phyloP scores from a whole-genome alignment of 2,888 invertebrate genomes.

The Sinhomidia bicolor region DNA sequence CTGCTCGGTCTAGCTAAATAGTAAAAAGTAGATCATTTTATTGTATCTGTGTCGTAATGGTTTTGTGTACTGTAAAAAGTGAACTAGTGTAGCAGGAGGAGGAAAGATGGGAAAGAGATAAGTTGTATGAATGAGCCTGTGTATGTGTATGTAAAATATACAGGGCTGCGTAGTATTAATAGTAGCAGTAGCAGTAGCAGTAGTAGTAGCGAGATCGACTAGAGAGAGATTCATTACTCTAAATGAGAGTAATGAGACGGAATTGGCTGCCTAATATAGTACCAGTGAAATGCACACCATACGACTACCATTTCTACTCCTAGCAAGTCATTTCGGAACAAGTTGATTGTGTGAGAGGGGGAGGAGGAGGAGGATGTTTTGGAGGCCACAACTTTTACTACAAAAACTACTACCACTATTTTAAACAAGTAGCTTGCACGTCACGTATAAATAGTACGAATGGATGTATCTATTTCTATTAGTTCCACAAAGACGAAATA shows the following conservation, averaged over 20 bases:
- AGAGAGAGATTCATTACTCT: slow-evolving; percentile 75
- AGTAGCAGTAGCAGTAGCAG: too few species aligned
- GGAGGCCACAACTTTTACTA: not conserved
- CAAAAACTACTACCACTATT: not conserved
- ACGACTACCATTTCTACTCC: not conserved
- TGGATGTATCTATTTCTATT: slow-evolving; percentile 4
- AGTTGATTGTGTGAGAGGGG: slow-evolving; percentile 49
- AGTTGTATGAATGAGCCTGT: not conserved
- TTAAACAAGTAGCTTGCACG: not conserved
- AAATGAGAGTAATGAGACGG: slow-evolving; percentile 80
- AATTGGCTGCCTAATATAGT: slow-evolving; percentile 76
- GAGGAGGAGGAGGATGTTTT: slow-evolving; percentile 6
- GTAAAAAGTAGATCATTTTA: slow-evolving; percentile 41
- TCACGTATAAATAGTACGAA: not conserved
- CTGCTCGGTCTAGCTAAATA: slow-evolving; percentile 39
- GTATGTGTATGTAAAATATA: slow-evolving; percentile 30
- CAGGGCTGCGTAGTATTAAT: too few species aligned
- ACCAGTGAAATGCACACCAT: slow-evolving; percentile 51
- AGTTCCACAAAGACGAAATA: not conserved
- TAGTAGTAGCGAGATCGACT: slow-evolving; percentile 69
- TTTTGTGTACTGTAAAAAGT: not conserved
- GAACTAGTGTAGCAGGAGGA: too few species aligned
- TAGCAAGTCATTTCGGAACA: slow-evolving; percentile 39
- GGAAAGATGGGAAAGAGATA: slow-evolving; percentile 28
- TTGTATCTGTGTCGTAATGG: slow-evolving; percentile 10